Evolutionary conservation across 2,113 vertebrate species (phyloP).

Genomic region (Motacilla alba): DNA sequence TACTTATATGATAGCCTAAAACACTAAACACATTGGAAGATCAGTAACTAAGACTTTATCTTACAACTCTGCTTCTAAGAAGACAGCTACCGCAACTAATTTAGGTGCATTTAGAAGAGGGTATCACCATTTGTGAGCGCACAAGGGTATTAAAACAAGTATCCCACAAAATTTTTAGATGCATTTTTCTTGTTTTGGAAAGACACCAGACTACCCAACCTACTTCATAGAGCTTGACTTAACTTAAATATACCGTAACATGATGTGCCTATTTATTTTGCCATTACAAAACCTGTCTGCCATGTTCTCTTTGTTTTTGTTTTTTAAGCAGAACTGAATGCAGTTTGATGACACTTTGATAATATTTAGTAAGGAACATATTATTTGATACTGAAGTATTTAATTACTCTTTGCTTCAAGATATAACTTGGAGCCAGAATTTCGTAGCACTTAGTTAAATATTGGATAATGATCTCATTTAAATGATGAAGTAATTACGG

Average conservation of each 20-base stretch:
- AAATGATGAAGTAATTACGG: not conserved
- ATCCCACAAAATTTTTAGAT: not conserved
- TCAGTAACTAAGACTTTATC: not conserved
- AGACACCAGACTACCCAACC: not conserved
- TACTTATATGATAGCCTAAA: not conserved
- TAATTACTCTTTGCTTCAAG: not conserved
- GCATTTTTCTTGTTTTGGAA: not conserved
- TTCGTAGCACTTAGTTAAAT: not conserved
- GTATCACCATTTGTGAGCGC: not conserved
- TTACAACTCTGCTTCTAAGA: constrained; percentile 19
- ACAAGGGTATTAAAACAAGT: not conserved
- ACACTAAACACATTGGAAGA: not conserved
- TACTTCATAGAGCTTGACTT: not conserved
- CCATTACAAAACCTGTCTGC: not conserved
- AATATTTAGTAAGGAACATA: not conserved
- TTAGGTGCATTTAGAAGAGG: not conserved
- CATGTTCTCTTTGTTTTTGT: not conserved
- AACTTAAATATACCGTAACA: not conserved
- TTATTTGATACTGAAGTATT: not conserved
- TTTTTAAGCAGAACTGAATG: not conserved
- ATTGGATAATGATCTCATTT: not conserved
- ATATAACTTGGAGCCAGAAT: not conserved
- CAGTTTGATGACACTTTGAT: not conserved
- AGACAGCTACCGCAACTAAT: not conserved
- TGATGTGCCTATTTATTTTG: not conserved